Evolutionary conservation across 2,888 invertebrate genomes (phyloP).

Genomic region (Alloplasta piceator): DNA sequence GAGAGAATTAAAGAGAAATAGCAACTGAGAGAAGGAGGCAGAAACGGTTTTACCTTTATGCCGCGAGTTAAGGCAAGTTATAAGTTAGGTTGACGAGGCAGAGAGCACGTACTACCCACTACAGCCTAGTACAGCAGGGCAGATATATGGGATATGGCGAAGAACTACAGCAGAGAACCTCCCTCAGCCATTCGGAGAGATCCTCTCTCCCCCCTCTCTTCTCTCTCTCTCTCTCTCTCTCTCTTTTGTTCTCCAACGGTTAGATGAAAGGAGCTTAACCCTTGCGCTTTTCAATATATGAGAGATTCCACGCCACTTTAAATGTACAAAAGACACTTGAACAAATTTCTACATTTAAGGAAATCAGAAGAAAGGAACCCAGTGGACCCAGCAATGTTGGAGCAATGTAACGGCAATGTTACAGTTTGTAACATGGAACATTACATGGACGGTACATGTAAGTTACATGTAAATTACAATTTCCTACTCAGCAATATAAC

Average conservation of each 20-base stretch:
- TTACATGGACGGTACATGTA: too few relatives aligned
- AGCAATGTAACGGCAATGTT: too few relatives aligned
- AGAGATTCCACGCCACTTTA: too few relatives aligned
- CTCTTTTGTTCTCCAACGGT: slow-evolving; percentile 21
- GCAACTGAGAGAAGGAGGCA: slow-evolving; percentile 16
- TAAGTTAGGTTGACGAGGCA: slow-evolving; percentile 73
- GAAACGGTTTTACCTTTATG: slow-evolving; percentile 68
- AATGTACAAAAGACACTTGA: too few relatives aligned
- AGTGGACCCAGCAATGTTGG: too few relatives aligned
- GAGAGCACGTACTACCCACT: slow-evolving; percentile 66
- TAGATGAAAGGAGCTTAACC: slow-evolving; percentile 50
- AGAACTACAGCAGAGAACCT: slow-evolving; percentile 40
- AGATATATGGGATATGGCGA: slow-evolving; percentile 33
- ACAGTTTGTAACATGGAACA: too few relatives aligned
- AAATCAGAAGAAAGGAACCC: too few relatives aligned
- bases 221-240: slow-evolving; percentile 26
- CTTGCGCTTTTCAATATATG: slow-evolving; percentile 21
- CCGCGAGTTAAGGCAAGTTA: slow-evolving; percentile 70
- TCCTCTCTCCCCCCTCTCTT: slow-evolving; percentile 23
- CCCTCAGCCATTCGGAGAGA: slow-evolving; percentile 45
- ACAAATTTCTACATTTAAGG: too few relatives aligned
- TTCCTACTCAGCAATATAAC: too few relatives aligned
- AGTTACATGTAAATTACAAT: too few relatives aligned
- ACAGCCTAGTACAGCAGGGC: slow-evolving; percentile 39
- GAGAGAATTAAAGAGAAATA: slow-evolving; percentile 6